phyloP scores from a whole-genome alignment of 2,888 invertebrate species.

The Allophyes oxyacanthae region DNA sequence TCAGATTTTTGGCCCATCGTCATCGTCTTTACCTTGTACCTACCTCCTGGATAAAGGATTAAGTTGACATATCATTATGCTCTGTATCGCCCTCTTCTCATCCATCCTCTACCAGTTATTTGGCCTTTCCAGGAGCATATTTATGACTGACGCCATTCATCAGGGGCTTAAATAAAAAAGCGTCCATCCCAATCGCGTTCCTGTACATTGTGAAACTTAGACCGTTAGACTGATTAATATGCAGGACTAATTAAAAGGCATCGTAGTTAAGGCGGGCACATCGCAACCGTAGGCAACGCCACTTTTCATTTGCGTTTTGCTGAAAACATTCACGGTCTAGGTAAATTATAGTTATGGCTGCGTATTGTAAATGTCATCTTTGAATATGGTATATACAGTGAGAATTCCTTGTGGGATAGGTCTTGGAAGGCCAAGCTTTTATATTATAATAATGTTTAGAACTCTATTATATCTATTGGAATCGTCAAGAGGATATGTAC shows the following conservation, averaged over 20 bases:
- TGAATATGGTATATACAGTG: slow-evolving; percentile 13
- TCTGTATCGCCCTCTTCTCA: too few species aligned
- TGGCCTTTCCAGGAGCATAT: too few species aligned
- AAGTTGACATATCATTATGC: too few species aligned
- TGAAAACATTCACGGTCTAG: slow-evolving; percentile 47
- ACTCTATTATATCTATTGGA: too few species aligned
- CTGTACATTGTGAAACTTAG: slow-evolving; percentile 54
- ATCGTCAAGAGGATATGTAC: too few species aligned
- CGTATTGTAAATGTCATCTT: slow-evolving; percentile 31
- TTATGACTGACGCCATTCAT: not conserved
- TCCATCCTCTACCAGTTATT: too few species aligned
- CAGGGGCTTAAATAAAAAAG: slow-evolving; percentile 8
- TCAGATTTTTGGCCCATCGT: too few species aligned
- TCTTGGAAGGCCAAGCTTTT: slow-evolving; percentile 15
- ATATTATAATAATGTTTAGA: not conserved
- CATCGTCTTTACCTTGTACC: too few species aligned
- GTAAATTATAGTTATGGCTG: slow-evolving; percentile 23
- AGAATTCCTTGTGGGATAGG: slow-evolving; percentile 5
- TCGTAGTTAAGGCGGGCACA: slow-evolving; percentile 52
- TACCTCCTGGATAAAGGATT: too few species aligned
- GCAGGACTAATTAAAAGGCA: slow-evolving; percentile 71
- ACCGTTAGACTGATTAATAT: slow-evolving; percentile 69
- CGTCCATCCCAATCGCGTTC: slow-evolving; percentile 21
- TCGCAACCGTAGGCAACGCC: slow-evolving; percentile 45
- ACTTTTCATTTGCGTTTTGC: slow-evolving; percentile 56